These are phyloP conservation scores for Phorcus lineatus DNA, from an alignment of 2,888 invertebrate species.

Conservation along the genomic window DNA sequence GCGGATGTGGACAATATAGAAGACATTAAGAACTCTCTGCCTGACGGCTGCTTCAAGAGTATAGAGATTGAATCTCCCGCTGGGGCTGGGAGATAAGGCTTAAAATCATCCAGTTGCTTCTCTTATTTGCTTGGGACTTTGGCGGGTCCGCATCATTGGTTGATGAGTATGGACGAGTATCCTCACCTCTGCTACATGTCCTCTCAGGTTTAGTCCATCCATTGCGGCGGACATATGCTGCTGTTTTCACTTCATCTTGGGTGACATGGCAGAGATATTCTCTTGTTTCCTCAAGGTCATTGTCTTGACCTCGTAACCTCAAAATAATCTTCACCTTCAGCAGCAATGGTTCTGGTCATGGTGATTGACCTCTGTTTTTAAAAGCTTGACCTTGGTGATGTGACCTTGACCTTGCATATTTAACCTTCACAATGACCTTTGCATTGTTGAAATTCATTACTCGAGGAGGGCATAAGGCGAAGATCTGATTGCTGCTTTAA, in stretches of 20 bases:
- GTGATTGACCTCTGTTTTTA: no score
- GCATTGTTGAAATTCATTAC: background rate
- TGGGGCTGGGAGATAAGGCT: background rate
- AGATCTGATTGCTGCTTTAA: no score
- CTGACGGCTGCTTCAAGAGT: conserved; percentile 70
- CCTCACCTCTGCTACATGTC: background rate
- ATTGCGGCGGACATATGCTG: background rate
- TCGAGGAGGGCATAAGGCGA: no score
- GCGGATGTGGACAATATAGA: conserved; percentile 70
- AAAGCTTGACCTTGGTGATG: no score
- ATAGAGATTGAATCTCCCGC: conserved; percentile 38
- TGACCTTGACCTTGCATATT: no score
- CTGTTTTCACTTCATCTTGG: background rate
- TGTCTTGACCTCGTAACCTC: background rate
- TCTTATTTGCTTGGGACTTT: background rate
- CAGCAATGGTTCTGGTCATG: background rate
- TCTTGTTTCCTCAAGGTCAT: background rate
- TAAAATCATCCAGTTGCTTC: background rate
- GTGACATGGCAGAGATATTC: background rate
- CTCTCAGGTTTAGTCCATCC: no score
- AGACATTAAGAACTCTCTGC: conserved; percentile 70
- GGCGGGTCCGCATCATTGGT: background rate
- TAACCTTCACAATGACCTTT: background rate
- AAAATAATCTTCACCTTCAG: background rate
- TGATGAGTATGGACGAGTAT: background rate